Evolutionary conservation across 2,113 vertebrate genomes (phyloP).

Genomic region (Boulengeromyrus knoepffleri): DNA sequence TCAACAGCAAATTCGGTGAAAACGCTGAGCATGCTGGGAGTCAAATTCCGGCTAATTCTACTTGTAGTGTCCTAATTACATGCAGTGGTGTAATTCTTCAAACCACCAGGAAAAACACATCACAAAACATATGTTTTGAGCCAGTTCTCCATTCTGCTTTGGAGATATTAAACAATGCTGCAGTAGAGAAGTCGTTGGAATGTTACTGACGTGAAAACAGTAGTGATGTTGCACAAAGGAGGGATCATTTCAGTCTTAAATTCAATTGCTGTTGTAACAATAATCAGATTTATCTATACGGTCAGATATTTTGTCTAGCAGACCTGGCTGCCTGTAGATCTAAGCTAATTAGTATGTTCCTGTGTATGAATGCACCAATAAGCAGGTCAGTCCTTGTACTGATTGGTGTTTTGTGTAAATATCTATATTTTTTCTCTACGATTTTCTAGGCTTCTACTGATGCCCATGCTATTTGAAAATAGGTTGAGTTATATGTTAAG

Average conservation of each 20-base stretch:
- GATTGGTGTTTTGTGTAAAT: neutral
- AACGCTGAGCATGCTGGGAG: neutral
- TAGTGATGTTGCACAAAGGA: neutral
- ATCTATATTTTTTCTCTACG: neutral
- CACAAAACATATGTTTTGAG: neutral
- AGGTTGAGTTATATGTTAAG: constrained; percentile 49
- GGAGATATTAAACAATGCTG: neutral
- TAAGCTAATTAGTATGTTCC: neutral
- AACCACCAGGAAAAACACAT: neutral
- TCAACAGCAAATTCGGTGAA: neutral
- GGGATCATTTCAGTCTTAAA: neutral
- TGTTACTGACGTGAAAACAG: neutral
- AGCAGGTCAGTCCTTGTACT: neutral
- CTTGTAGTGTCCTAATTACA: neutral
- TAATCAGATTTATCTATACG: neutral
- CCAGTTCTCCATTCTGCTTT: neutral
- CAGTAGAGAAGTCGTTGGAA: neutral
- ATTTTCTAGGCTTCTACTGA: neutral
- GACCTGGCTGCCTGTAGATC: neutral
- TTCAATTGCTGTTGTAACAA: neutral
- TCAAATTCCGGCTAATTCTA: neutral
- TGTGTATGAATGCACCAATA: neutral
- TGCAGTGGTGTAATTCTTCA: neutral
- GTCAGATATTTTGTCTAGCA: neutral
- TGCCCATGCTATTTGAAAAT: constrained; percentile 32